Evolutionary conservation across 2,888 invertebrate species (phyloP).

Genomic region (Aphodius granarius): DNA sequence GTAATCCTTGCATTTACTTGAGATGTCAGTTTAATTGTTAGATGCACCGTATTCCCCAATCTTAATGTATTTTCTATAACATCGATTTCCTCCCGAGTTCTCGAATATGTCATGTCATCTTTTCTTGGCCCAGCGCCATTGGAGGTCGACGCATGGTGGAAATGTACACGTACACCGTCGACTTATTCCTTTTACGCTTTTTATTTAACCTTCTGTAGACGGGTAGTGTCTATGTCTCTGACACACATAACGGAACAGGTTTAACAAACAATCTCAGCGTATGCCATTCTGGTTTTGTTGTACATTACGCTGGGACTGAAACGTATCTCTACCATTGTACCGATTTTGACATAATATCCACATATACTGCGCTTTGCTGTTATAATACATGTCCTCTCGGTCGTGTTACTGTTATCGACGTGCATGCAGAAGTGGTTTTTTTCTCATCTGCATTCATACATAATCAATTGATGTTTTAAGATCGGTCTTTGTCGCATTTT

Average conservation of each 20-base stretch:
- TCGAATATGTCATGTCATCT: not conserved
- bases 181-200: not conserved
- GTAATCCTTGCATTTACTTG: not conserved
- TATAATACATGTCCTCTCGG: not conserved
- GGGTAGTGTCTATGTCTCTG: not conserved
- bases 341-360: constrained; percentile 8
- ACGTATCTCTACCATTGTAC: constrained; percentile 6
- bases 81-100: not conserved
- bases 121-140: not conserved
- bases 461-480: too few species aligned
- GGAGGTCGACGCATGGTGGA: not conserved
- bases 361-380: constrained; percentile 1
- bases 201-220: not conserved
- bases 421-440: not conserved
- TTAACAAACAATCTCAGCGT: not conserved
- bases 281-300: constrained; percentile 6
- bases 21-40: not conserved
- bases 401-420: not conserved
- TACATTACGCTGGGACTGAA: not conserved
- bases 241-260: not conserved
- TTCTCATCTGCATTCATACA: not conserved
- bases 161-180: not conserved
- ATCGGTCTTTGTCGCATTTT: too few species aligned
- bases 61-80: not conserved
- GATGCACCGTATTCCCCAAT: not conserved